Conservation (phyloP, 2,113 vertebrate genomes). For the Rhinogobius similis region DNA sequence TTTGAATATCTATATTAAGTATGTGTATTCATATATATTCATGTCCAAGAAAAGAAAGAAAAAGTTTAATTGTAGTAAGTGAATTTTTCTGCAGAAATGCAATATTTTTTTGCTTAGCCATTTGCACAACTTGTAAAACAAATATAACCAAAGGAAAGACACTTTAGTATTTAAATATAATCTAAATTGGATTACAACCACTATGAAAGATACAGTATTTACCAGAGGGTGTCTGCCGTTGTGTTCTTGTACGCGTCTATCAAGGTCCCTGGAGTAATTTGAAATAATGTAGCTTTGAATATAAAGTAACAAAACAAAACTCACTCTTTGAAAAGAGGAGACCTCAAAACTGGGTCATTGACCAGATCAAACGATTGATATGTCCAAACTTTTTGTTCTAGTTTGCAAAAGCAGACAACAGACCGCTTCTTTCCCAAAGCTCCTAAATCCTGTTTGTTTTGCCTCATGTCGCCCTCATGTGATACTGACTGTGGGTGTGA, state of each 20-base stretch:
- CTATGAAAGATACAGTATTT: not conserved
- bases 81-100: too few relatives aligned
- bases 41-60: not conserved
- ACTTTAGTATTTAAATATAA: not conserved
- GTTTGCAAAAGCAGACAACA: conserved; percentile 1
- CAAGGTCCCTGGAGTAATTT: conserved; percentile 59
- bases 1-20: too few relatives aligned
- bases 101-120: not conserved
- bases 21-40: too few relatives aligned
- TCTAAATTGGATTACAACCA: not conserved
- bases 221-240: not conserved
- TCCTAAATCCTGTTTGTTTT: not conserved
- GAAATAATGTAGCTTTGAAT: conserved; percentile 25
- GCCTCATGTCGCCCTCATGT: conserved; percentile 2
- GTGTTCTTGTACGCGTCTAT: conserved; percentile 44
- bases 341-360: not conserved
- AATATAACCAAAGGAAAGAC: not conserved
- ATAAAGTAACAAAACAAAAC: conserved; percentile 4
- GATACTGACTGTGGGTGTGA: conserved; percentile 23
- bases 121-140: not conserved
- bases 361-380: not conserved
- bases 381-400: not conserved
- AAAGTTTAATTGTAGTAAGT: too few relatives aligned
- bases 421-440: not conserved
- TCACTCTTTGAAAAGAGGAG: not conserved